phyloP scores from a whole-genome alignment of 2,888 invertebrate species.

The Rhamphomyia laevipes region DNA sequence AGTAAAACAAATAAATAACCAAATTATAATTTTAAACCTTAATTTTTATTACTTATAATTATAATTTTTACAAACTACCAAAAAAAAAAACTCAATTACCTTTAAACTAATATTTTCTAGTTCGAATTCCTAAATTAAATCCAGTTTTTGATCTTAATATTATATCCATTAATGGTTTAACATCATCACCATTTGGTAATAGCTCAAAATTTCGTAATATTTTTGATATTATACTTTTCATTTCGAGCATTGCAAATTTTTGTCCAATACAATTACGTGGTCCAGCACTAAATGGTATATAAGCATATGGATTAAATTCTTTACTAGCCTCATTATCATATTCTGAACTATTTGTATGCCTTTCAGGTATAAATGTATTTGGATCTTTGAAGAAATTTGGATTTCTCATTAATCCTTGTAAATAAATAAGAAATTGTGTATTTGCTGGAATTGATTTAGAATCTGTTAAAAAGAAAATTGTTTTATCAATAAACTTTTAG shows the following conservation, averaged over 20 bases:
- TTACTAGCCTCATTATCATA: slow-evolving; percentile 37
- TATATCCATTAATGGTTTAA: slow-evolving; percentile 27
- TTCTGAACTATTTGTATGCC: slow-evolving; percentile 27
- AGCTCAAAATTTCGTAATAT: slow-evolving; percentile 26
- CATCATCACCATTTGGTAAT: slow-evolving; percentile 24
- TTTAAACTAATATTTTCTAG: slow-evolving; percentile 19
- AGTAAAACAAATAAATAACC: too few species aligned
- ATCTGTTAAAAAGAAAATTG: too few species aligned
- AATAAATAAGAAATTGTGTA: slow-evolving; percentile 25
- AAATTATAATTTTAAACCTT: too few species aligned
- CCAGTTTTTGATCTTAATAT: slow-evolving; percentile 30
- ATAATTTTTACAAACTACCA: too few species aligned
- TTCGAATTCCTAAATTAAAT: slow-evolving; percentile 26
- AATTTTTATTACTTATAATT: too few species aligned
- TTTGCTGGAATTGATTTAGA: slow-evolving; percentile 24
- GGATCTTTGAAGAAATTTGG: slow-evolving; percentile 25
- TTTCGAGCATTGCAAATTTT: slow-evolving; percentile 28
- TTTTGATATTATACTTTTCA: slow-evolving; percentile 27
- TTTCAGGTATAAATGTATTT: slow-evolving; percentile 26
- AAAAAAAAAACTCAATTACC: too few species aligned
- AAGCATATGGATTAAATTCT: slow-evolving; percentile 19
- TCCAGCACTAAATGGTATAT: slow-evolving; percentile 34
- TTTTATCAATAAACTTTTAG: too few species aligned
- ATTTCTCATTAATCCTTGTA: slow-evolving; percentile 28
- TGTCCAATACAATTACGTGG: slow-evolving; percentile 42